These are phyloP conservation scores for Macroglossus sobrinus DNA, from an alignment of 2,113 vertebrate species.

Conservation along the genomic window DNA sequence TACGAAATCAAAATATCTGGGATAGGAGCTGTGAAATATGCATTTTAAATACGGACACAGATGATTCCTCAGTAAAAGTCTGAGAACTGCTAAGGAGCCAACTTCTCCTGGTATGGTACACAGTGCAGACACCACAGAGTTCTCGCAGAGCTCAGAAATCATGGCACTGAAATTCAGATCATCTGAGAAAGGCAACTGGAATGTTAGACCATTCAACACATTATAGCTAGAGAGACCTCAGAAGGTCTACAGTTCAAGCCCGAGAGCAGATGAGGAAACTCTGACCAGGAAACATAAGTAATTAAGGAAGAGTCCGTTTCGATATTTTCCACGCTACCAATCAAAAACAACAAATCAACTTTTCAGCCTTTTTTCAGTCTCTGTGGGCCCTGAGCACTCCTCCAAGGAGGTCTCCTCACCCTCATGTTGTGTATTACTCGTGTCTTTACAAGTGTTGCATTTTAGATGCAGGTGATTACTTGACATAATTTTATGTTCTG, in stretches of 20 bases:
- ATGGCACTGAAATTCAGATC: not conserved
- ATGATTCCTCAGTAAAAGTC: not conserved
- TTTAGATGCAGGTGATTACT: not conserved
- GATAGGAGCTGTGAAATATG: not conserved
- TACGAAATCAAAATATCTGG: not conserved
- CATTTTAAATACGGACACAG: not conserved
- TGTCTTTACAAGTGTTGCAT: not conserved
- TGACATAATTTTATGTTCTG: not conserved
- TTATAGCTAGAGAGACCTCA: not conserved
- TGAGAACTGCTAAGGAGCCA: not conserved
- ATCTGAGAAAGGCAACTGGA: not conserved
- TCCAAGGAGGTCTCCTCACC: not conserved
- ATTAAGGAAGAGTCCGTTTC: not conserved
- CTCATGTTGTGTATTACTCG: not conserved
- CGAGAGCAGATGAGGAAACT: not conserved
- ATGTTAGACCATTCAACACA: not conserved
- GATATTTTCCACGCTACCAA: not conserved
- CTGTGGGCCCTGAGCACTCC: no score
- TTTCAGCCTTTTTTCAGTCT: not conserved
- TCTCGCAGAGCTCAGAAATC: not conserved
- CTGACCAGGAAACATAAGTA: not conserved
- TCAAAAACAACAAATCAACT: not conserved
- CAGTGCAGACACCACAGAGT: not conserved
- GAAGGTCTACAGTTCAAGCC: not conserved
- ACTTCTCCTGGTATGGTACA: fast-evolving